Percentiles rank a stretch among this genome's conserved stretches.
phyloP scores from a whole-genome alignment of 2,113 vertebrate species.

The Ctenodactylus gundi region DNA sequence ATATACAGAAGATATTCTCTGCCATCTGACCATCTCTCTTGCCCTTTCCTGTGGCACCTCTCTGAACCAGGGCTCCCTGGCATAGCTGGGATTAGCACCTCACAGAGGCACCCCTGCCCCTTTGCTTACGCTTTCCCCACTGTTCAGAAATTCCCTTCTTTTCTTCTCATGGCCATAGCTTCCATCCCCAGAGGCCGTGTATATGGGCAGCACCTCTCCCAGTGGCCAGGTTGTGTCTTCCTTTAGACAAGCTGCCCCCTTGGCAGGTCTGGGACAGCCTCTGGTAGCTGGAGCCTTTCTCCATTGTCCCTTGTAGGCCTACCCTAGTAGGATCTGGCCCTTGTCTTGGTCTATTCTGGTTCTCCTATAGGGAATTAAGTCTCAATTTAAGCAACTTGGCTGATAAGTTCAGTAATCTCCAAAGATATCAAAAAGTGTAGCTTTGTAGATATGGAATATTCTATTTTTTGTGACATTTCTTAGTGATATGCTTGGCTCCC shows the following conservation, averaged over 20 bases:
- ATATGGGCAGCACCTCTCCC: rapidly evolving
- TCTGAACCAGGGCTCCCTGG: neutral
- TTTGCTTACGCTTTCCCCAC: neutral
- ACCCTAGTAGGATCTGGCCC: neutral
- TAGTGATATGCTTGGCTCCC: neutral
- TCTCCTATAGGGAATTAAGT: neutral
- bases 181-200: neutral
- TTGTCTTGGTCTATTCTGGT: neutral
- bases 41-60: rapidly evolving
- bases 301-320: no score
- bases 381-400: neutral
- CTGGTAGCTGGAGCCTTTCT: no score
- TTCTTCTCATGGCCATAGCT: neutral
- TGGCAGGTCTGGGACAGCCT: neutral
- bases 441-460: neutral
- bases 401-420: neutral
- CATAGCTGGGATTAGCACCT: neutral
- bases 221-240: neutral
- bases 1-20: rapidly evolving
- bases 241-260: neutral
- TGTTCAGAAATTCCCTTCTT: neutral
- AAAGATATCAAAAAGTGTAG: neutral
- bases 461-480: neutral
- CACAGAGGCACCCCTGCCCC: neutral
- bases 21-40: rapidly evolving